These are phyloP conservation scores for Amitus sp. DNA, from an alignment of 2,888 invertebrate genomes.

Conservation along the genomic window DNA sequence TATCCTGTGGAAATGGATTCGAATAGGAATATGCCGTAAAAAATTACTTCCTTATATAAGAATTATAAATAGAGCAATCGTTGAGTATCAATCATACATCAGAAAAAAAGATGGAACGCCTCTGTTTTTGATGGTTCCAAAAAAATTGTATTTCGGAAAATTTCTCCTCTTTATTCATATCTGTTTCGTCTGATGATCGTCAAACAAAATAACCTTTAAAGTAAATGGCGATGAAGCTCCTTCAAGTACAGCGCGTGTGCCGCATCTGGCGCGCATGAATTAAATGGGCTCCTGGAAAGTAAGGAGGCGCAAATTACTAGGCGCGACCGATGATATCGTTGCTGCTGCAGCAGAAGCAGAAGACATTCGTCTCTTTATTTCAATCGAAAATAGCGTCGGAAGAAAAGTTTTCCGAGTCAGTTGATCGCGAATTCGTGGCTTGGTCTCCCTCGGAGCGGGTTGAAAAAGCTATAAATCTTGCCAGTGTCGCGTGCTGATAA, in stretches of 20 bases:
- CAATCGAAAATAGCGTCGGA: not conserved
- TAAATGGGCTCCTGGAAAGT: slow-evolving; percentile 2
- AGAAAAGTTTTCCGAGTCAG: not conserved
- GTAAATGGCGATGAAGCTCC: slow-evolving; percentile 4
- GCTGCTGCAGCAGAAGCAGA: not conserved
- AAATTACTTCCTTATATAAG: too few relatives aligned
- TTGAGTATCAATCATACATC: not conserved
- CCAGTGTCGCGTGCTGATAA: slow-evolving; percentile 12
- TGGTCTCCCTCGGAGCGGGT: not conserved
- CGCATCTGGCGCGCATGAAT: slow-evolving; percentile 7
- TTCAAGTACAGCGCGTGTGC: slow-evolving; percentile 5
- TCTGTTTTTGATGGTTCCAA: not conserved
- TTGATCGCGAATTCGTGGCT: not conserved
- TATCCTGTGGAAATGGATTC: too few relatives aligned
- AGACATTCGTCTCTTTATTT: not conserved
- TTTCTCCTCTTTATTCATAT: not conserved
- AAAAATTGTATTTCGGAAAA: too few relatives aligned
- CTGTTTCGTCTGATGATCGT: not conserved
- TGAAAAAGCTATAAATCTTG: slow-evolving; percentile 2
- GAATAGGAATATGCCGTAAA: too few relatives aligned
- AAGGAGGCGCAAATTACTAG: not conserved
- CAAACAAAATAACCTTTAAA: too few relatives aligned
- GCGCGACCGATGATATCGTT: too few relatives aligned
- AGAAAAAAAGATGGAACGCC: not conserved
- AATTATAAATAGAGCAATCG: too few relatives aligned